Evolutionary conservation across 1,140 invertebrate species (phyloP), one percentile per base, ranked within the genome.

Genomic region (Adelges cooleyi): DNA sequence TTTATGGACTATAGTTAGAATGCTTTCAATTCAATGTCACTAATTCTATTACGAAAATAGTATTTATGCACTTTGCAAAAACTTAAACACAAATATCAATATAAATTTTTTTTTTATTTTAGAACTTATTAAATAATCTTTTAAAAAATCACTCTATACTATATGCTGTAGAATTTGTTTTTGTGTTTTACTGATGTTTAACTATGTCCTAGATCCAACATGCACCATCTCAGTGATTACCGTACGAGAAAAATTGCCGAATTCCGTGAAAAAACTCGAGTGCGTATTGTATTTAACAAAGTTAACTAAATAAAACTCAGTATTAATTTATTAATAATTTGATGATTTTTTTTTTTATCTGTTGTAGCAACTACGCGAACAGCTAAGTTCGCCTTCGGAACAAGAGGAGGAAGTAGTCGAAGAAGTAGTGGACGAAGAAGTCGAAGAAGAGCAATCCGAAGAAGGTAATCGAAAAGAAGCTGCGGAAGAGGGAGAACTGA

Each of bases 401-500:
- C 40, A 59, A 27, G 54, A 59, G 46, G 54, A 62, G 46, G 56
- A 62, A 62, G 42, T 67, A 53, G n/a, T n/a, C n/a, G 68, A 67
- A 29, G 62, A 67, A 48, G 54, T 65, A 27, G 59, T 66, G 4
- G 65, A 69, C 51, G 65, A 66, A 40, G 62, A 65, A 67, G 66
- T 40, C 3, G 66, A 67, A 17, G 59, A 56, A 46, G 23, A 65
- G 46, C 44, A 50, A 36, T 52, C 22, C 15, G 27, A 15, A 3
- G 46, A 69, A 49, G 66, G 53, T 36, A 23, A 65, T 9, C 33
- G 15, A 13, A 49, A 42, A 65, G 65, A 18, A 20, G 38, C 20
- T 38, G 44, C 33, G 3, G 22, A n/a, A n/a, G n/a, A n/a, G n/a
- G n/a, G n/a, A n/a, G n/a, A n/a, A n/a, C n/a, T n/a, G n/a, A n/a